Evolutionary conservation across 2,888 invertebrate genomes (phyloP).

Genomic region (Athalia circularis): DNA sequence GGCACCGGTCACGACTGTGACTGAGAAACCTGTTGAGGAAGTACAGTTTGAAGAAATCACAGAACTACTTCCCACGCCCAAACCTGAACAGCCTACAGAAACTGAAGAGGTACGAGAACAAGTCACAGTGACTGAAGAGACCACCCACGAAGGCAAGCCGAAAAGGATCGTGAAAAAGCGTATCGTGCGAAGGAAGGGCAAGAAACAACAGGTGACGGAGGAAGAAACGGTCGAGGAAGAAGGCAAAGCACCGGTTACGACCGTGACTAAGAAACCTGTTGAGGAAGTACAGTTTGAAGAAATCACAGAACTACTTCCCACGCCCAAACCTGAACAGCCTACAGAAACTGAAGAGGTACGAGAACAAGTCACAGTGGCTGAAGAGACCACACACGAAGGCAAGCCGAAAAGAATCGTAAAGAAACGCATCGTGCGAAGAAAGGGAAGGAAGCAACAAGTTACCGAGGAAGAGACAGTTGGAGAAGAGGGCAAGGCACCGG

Average conservation of each 20-base stretch:
- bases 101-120: conserved; percentile 58
- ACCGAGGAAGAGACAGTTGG: conserved; percentile 73
- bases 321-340: conserved; percentile 60
- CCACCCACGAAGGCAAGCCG: conserved; percentile 52
- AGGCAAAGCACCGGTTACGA: conserved; percentile 69
- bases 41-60: conserved; percentile 27
- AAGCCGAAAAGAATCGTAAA: conserved; percentile 64
- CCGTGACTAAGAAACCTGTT: conserved; percentile 65
- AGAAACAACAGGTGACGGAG: conserved; percentile 72
- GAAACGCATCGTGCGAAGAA: conserved; percentile 67
- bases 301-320: conserved; percentile 58
- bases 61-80: conserved; percentile 43
- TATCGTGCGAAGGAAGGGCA: conserved; percentile 70
- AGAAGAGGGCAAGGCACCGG: conserved; percentile 64
- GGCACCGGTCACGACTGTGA: conserved; percentile 70
- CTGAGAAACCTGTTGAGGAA: conserved; percentile 58
- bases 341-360: conserved; percentile 65
- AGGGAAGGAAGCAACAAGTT: conserved; percentile 61
- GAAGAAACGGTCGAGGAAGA: conserved; percentile 71
- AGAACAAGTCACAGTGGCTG: conserved; percentile 51
- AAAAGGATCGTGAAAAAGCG: conserved; percentile 68
- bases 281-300: conserved; percentile 57
- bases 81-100: conserved; percentile 63
- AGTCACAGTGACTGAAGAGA: conserved; percentile 59
- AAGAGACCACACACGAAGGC: conserved; percentile 54